Conservation (phyloP, 1,140 invertebrate species). For the Aricia agestis region DNA sequence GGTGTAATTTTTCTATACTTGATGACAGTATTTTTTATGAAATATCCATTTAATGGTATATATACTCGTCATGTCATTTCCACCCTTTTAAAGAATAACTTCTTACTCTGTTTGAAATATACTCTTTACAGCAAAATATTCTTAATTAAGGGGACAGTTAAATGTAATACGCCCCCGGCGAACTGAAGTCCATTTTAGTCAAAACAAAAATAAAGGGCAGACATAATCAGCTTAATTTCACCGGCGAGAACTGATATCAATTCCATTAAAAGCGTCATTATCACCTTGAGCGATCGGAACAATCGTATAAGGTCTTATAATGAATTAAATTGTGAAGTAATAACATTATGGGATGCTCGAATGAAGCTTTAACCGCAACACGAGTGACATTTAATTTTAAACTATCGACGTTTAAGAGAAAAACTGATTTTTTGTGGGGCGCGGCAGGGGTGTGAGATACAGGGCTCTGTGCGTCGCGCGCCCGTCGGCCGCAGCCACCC, state of each 20-base stretch:
- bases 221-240: not conserved
- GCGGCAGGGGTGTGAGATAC: not conserved
- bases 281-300: slow-evolving; percentile 54
- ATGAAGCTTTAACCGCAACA: slow-evolving; percentile 67
- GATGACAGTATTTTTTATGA: too few species aligned
- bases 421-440: slow-evolving; percentile 50
- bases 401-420: slow-evolving; percentile 60
- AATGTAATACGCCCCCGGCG: not conserved
- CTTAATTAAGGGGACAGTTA: not conserved
- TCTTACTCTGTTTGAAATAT: too few species aligned
- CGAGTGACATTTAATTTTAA: slow-evolving; percentile 72
- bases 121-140: not conserved
- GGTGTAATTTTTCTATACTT: too few species aligned
- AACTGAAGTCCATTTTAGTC: not conserved
- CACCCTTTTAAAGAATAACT: too few species aligned
- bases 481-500: slow-evolving; percentile 22
- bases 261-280: slow-evolving; percentile 69
- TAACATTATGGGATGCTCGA: slow-evolving; percentile 63
- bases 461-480: slow-evolving; percentile 20
- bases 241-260: slow-evolving; percentile 49
- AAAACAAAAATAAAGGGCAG: not conserved
- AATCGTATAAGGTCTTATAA: slow-evolving; percentile 58
- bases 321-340: slow-evolving; percentile 68
- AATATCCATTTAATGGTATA: too few species aligned
- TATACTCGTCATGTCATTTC: too few species aligned